phyloP scores from a whole-genome alignment of 2,888 invertebrate species.

The Sesia apiformis region DNA sequence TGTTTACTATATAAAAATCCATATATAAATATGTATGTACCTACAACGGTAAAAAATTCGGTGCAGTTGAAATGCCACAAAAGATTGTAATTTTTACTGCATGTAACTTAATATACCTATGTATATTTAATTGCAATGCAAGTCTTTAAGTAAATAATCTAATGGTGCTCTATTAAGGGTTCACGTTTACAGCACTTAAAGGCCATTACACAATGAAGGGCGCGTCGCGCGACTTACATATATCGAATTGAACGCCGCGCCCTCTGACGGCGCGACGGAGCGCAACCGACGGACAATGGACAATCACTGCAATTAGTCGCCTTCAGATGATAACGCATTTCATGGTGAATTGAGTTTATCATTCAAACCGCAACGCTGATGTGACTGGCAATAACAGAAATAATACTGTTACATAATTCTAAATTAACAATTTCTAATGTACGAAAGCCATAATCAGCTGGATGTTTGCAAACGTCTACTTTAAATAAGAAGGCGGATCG shows the following conservation, averaged over 20 bases:
- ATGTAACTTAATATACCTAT: no score
- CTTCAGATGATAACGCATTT: constrained; percentile 18
- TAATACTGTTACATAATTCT: no score
- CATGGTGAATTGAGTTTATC: constrained; percentile 5
- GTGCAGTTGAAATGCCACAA: no score
- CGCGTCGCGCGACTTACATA: constrained; percentile 22
- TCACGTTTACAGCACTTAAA: constrained; percentile 17
- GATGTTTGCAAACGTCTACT: constrained; percentile 32
- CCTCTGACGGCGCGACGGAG: constrained; percentile 41
- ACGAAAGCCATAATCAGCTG: neutral
- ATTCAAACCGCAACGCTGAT: neutral
- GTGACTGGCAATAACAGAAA: neutral
- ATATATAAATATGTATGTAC: no score
- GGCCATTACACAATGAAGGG: constrained; percentile 44
- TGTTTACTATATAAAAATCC: no score
- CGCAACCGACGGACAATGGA: constrained; percentile 33
- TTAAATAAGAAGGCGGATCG: constrained; percentile 48
- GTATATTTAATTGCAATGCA: no score
- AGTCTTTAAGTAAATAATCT: no score
- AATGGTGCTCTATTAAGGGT: no score
- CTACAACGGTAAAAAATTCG: no score
- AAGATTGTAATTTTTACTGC: no score
- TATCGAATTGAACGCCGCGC: constrained; percentile 31
- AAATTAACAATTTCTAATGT: no score
- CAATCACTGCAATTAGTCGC: constrained; percentile 25